Evolutionary conservation across 2,797 vertebrate genomes (phyloP).

Genomic region (Malacoraja senta): DNA sequence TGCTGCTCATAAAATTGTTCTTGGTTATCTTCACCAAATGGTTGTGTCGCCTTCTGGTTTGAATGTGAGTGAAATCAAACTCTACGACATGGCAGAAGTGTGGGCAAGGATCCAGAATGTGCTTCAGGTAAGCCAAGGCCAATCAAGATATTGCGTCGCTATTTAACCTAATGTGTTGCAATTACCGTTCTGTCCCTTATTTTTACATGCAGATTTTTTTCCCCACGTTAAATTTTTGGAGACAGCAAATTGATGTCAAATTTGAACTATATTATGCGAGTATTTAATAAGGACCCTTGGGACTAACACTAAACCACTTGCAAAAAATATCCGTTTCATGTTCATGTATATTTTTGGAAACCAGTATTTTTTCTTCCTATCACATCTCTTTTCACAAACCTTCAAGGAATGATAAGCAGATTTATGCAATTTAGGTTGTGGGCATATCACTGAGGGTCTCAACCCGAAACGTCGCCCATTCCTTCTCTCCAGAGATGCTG

Average conservation of each 20-base stretch:
- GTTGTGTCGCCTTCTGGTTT: constrained; percentile 63
- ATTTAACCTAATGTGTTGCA: background rate
- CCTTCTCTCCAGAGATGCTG: too few species aligned
- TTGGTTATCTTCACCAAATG: constrained; percentile 78
- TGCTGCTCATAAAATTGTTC: constrained; percentile 77
- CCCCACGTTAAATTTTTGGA: background rate
- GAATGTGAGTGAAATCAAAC: constrained; percentile 75
- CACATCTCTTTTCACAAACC: background rate
- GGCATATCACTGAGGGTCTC: background rate
- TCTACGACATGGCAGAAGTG: constrained; percentile 94
- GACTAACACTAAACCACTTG: background rate
- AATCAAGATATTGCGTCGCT: background rate
- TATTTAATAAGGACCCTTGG: background rate
- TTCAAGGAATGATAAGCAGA: background rate
- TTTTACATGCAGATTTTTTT: background rate
- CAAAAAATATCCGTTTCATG: background rate
- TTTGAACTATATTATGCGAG: background rate
- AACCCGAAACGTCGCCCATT: too few species aligned
- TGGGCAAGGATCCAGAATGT: constrained; percentile 95
- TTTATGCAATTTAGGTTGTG: background rate
- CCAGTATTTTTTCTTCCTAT: background rate
- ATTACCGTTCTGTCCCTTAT: background rate
- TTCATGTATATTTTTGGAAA: background rate
- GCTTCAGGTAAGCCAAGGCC: constrained; percentile 69
- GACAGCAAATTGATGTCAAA: background rate